Evolutionary conservation across 2,888 invertebrate species (phyloP).

Genomic region (Platycnemis pennipes): DNA sequence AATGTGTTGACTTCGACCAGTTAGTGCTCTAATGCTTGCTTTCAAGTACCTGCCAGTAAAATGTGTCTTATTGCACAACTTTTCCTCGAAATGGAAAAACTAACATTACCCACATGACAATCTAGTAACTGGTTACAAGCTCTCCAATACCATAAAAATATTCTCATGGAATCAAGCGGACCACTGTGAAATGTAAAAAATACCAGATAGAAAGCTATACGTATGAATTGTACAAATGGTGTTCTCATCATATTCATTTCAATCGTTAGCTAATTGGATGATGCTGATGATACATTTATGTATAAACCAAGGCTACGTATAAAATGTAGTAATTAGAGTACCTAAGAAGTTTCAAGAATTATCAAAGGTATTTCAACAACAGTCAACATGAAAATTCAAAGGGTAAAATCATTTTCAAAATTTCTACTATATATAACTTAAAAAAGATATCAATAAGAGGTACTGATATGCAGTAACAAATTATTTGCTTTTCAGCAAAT

Average conservation of each 20-base stretch:
- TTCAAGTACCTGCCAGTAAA: background rate
- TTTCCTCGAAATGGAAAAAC: background rate
- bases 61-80: conserved; percentile 54
- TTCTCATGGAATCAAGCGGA: background rate
- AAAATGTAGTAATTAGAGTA: background rate
- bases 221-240: background rate
- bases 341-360: background rate
- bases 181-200: background rate
- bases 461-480: conserved; percentile 58
- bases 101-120: conserved; percentile 12
- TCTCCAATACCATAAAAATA: background rate
- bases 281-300: background rate
- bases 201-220: background rate
- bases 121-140: background rate
- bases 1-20: background rate
- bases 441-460: conserved; percentile 28
- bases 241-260: background rate
- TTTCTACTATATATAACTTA: background rate
- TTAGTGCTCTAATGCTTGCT: background rate
- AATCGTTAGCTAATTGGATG: background rate
- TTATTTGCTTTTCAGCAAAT: conserved; percentile 4
- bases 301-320: background rate
- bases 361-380: conserved; percentile 15
- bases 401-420: background rate
- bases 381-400: background rate